A percentile compares a stretch with the other conserved stretches of the same genome.
Evolutionary conservation across 35 echinoderm and acorn worm genomes (phyloP).

Genomic region (Ptychodera flava): DNA sequence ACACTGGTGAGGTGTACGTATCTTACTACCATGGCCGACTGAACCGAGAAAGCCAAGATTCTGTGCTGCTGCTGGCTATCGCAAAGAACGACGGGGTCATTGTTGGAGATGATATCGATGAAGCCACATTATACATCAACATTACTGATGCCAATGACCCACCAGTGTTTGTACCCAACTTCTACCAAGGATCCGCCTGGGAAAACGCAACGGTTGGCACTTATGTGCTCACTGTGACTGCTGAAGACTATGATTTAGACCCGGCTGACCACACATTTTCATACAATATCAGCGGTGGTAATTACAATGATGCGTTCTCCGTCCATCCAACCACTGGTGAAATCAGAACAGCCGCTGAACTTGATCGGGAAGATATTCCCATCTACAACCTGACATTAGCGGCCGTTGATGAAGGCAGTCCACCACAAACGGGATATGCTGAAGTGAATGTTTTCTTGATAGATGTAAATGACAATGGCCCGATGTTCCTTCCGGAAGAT

Average conservation of each 20-base stretch:
- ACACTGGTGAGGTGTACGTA: conserved; percentile 66
- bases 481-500: conserved; percentile 44
- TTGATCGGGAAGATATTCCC: conserved; percentile 76
- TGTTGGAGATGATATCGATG: conserved; percentile 63
- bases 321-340: conserved; percentile 56
- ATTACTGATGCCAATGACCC: conserved; percentile 92
- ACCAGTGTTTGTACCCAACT: conserved; percentile 62
- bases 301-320: conserved; percentile 49
- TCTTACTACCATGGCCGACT: conserved; percentile 62
- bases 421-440: conserved; percentile 58
- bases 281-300: conserved; percentile 66
- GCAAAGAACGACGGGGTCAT: conserved; percentile 82
- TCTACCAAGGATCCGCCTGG: conserved; percentile 60
- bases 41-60: conserved; percentile 57
- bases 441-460: conserved; percentile 49
- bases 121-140: conserved; percentile 54
- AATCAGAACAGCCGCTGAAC: conserved; percentile 34
- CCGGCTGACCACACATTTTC: conserved; percentile 60
- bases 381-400: conserved; percentile 69
- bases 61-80: conserved; percentile 49
- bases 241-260: conserved; percentile 71
- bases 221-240: conserved; percentile 69
- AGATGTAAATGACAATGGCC: conserved; percentile 97
- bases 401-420: conserved; percentile 77
- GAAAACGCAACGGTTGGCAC: conserved; percentile 52